Evolutionary conservation across 2,113 vertebrate species (phyloP), one percentile per base, ranked within the genome.

Genomic region (Brachyhypopomus gauderio): DNA sequence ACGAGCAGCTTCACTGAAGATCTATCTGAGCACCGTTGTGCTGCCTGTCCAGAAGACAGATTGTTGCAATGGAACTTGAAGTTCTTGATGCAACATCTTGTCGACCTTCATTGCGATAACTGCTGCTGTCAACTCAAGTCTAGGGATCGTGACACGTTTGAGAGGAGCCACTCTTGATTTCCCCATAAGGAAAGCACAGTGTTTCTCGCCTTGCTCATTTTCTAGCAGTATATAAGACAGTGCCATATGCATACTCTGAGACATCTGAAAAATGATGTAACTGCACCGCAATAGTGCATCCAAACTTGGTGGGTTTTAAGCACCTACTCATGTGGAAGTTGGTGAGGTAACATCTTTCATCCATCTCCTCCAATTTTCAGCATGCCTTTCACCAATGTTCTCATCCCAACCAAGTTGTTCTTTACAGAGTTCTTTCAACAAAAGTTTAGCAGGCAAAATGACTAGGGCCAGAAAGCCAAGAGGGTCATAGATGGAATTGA

Each of bases 231-330:
- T 45, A 52, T 86, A 86, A 22, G 83, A 56, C 45, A 23, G 52
- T 73, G 66, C 55, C 82, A 48, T 84, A 84, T 27, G 67, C 59
- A 9, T 66, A 27, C 45, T 83, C 83, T 66, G 63, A 63, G 45
- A 70, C 86, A 80, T 87, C 85, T 11, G 77, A 82, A 60, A 86
- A 83, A 69, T 87, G 25, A 82, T 79, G 76, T n/a, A 78, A 64
- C 17, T 30, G 82, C 9, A 38, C 77, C 34, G 30, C 4, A 59
- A 22, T 6, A 45, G 23, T 73, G 60, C 69, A 36, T 71, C 74
- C 66, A 19, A 80, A 81, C 11, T 67, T 20, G n/a, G 27, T 17
- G 3, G 69, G 72, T 70, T 85, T 86, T 3, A 82, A 69, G 52
- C 73, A 82, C 63, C 85, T 86, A 70, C 19, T 72, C 41, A 81